phyloP scores from a whole-genome alignment of 1,140 invertebrate genomes.

The Drosophila triauraria region DNA sequence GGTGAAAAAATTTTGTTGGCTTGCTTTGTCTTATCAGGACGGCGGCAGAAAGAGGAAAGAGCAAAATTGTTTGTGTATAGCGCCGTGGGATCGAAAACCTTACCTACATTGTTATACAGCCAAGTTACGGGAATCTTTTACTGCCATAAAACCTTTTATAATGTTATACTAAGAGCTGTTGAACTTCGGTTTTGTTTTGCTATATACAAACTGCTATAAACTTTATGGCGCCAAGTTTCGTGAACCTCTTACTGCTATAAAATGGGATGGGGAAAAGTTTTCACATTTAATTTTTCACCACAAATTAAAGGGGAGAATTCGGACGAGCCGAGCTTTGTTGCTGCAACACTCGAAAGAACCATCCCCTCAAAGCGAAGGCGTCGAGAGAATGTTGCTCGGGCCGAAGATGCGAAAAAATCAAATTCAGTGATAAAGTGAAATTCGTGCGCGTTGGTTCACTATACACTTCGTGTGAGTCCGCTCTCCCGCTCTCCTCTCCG shows the following conservation, averaged over 20 bases:
- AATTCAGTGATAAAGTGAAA: slow-evolving; percentile 73
- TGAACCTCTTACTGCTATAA: not conserved
- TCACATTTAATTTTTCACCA: not conserved
- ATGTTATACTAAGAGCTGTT: too few relatives aligned
- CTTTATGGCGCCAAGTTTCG: not conserved
- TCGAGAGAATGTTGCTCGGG: slow-evolving; percentile 15
- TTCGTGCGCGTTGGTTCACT: slow-evolving; percentile 70
- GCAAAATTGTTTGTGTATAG: too few relatives aligned
- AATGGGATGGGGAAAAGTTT: not conserved
- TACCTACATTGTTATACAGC: too few relatives aligned
- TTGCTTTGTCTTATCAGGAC: too few relatives aligned
- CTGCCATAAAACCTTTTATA: too few relatives aligned
- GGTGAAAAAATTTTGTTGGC: too few relatives aligned
- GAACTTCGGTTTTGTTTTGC: too few relatives aligned
- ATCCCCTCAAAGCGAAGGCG: not conserved
- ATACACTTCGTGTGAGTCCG: slow-evolving; percentile 58
- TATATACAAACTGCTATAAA: too few relatives aligned
- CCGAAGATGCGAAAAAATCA: slow-evolving; percentile 60
- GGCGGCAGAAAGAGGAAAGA: too few relatives aligned
- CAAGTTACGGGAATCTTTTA: too few relatives aligned
- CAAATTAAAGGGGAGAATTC: not conserved
- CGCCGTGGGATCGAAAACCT: too few relatives aligned
- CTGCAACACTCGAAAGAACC: slow-evolving; percentile 1
- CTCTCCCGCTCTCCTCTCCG: slow-evolving; percentile 28
- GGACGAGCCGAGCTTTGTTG: slow-evolving; percentile 13